A percentile compares a stretch with the other conserved stretches of the same genome.
Evolutionary conservation across 2,888 invertebrate species (phyloP).

Genomic region (Meganola albula): DNA sequence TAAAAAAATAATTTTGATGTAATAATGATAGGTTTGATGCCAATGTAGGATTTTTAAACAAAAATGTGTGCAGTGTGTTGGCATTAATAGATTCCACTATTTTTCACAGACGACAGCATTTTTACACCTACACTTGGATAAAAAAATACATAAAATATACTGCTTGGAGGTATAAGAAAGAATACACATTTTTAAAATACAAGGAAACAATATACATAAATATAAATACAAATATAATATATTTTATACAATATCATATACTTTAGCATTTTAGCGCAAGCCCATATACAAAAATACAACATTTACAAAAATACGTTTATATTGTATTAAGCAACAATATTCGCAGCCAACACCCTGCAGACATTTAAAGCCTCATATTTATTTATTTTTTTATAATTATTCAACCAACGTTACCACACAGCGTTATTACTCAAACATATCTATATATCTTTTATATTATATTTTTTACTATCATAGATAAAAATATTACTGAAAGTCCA

Average conservation of each 20-base stretch:
- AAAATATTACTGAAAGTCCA: no score
- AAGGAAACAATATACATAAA: not conserved
- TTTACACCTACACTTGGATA: no score
- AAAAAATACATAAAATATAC: slow-evolving; percentile 26
- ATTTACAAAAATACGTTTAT: slow-evolving; percentile 35
- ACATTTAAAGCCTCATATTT: slow-evolving; percentile 68
- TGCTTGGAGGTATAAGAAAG: no score
- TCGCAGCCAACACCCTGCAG: slow-evolving; percentile 76
- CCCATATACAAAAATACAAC: slow-evolving; percentile 44
- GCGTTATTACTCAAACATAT: no score
- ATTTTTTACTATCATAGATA: no score
- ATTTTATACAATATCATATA: slow-evolving; percentile 49
- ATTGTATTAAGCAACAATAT: slow-evolving; percentile 38
- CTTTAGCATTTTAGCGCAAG: slow-evolving; percentile 52
- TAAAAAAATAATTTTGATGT: no score
- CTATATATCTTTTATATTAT: no score
- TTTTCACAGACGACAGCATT: no score
- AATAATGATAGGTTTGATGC: no score
- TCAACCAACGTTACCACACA: slow-evolving; percentile 61
- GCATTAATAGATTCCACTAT: slow-evolving; percentile 46
- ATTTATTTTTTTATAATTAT: slow-evolving; percentile 18
- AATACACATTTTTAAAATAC: not conserved
- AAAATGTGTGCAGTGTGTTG: slow-evolving; percentile 75
- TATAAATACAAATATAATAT: slow-evolving; percentile 31
- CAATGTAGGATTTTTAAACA: slow-evolving; percentile 28